Percentiles rank a stretch among this genome's conserved stretches.
These are phyloP conservation scores for Brachionichthys hirsutus DNA, from an alignment of 2,113 vertebrate genomes.

Conservation along the genomic window DNA sequence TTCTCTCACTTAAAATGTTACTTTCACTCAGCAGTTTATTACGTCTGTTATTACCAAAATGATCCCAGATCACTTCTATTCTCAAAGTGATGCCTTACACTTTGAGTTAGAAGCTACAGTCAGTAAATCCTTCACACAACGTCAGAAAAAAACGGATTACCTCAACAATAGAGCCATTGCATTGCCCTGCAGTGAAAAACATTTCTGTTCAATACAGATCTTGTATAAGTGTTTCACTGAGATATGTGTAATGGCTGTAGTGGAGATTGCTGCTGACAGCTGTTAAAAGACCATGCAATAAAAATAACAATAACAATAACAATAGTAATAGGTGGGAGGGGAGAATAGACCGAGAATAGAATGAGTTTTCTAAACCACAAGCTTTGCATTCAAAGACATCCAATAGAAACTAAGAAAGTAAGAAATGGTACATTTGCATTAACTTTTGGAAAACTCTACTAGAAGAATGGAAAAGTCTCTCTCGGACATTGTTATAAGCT, in stretches of 20 bases:
- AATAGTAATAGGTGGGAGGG: conserved; percentile 29
- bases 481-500: too few species aligned
- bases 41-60: too few species aligned
- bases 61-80: background rate
- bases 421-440: too few species aligned
- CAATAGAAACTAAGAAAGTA: too few species aligned
- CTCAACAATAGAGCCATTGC: conserved; percentile 13
- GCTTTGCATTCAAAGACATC: conserved; percentile 7
- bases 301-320: conserved; percentile 44
- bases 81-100: conserved; percentile 13
- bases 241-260: conserved; percentile 46
- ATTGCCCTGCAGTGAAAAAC: conserved; percentile 17
- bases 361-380: conserved; percentile 20
- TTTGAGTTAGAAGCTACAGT: conserved; percentile 18
- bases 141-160: conserved; percentile 18
- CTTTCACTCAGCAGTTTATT: too few species aligned
- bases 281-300: conserved; percentile 27
- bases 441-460: too few species aligned
- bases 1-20: too few species aligned
- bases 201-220: conserved; percentile 9
- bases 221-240: conserved; percentile 44
- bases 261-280: conserved; percentile 51
- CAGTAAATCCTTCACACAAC: conserved; percentile 10
- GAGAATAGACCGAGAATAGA: conserved; percentile 30
- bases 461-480: too few species aligned